Percentiles rank a stretch among this genome's conserved stretches.
phyloP scores from a whole-genome alignment of 2,113 vertebrate genomes.

The Andinoacara biseriatus region DNA sequence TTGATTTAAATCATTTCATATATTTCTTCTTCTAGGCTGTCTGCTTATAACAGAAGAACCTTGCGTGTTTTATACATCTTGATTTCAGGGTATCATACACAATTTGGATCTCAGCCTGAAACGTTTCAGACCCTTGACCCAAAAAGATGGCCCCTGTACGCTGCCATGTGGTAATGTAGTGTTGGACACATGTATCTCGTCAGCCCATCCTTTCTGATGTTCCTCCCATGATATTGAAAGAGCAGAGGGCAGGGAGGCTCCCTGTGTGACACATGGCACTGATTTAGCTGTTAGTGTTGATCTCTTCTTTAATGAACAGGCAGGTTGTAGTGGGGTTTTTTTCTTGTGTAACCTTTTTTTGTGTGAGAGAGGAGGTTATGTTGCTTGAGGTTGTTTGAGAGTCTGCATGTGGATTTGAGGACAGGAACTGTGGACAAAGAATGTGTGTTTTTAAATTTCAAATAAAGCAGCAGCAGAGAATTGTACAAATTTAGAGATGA shows the following conservation, averaged over 20 bases:
- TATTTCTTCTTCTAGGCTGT: neutral
- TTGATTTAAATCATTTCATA: neutral
- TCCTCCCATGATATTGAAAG: slow-evolving; percentile 67
- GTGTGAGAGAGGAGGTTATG: slow-evolving; percentile 21
- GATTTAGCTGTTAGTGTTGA: slow-evolving; percentile 62
- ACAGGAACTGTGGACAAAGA: slow-evolving; percentile 22
- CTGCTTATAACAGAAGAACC: neutral
- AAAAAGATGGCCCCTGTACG: slow-evolving; percentile 33
- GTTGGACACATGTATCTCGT: slow-evolving; percentile 67
- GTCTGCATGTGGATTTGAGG: slow-evolving; percentile 44
- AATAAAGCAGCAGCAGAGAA: slow-evolving; percentile 10
- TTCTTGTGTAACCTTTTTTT: slow-evolving; percentile 7
- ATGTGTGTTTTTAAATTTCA: slow-evolving; percentile 17
- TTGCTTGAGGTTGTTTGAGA: slow-evolving; percentile 37
- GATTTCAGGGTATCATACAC: slow-evolving; percentile 18
- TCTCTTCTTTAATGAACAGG: slow-evolving; percentile 57
- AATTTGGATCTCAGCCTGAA: slow-evolving; percentile 42
- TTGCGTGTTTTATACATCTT: neutral
- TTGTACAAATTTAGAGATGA: neutral
- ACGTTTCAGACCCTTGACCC: slow-evolving; percentile 32
- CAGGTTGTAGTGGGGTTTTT: slow-evolving; percentile 25
- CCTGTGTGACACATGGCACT: slow-evolving; percentile 59
- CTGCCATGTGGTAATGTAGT: slow-evolving; percentile 52
- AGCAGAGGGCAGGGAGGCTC: slow-evolving; percentile 58
- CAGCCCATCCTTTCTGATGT: slow-evolving; percentile 67